Base-by-base conservation (phyloP, 2,888 invertebrate genomes). In the Blastobasis lacticolella region DNA sequence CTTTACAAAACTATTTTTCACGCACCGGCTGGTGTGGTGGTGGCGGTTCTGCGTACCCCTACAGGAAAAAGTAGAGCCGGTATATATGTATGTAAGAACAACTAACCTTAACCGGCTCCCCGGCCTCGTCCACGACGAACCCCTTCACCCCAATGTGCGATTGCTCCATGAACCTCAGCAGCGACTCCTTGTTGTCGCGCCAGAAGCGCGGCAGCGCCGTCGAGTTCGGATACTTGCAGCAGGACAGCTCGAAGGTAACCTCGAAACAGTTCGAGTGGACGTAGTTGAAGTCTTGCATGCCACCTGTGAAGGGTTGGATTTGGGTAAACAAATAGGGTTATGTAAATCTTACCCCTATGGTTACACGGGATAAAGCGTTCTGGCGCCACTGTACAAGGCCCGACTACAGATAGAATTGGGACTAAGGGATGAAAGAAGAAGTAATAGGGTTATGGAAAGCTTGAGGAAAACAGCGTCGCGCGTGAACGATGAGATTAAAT, bases 241-340 rank as follows among this genome's bases (percentile, higher is more conserved):
- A 99, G 45, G 97, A 96, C 66, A 99, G 81, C 77, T 99, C 99
- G 67, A 99, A 92, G 0, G 99, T 99, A 53, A 99, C 92, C 78
- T 99, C 99, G 76, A 97, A 96, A 74, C 97, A 96, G 83, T 98
- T 99, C 3, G 96, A 96, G 71, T 94, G 92, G 4, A 95, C 90
- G 79, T 99, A 99, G 88, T 99, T 99, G 89, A 96, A 99, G 83
- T 99, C 99, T 85, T 96, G 96, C 99, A 99, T 99, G 45, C 99
- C 99, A 69, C 97, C 95, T 91, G 84, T 58, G 85, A 59, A 37
- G 5, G 5, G 37, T 51, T 9, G 52, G 37, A 6, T 10, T 42
- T 45, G 8, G 9, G 7, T 41, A 41, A 41, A 41, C 41, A 41
- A 41, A 23, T 41, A 41, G 7, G 7, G 41, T 41, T 41, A n/a